Conservation (phyloP, 2,888 invertebrate species). For the Drosophila subquinaria region DNA sequence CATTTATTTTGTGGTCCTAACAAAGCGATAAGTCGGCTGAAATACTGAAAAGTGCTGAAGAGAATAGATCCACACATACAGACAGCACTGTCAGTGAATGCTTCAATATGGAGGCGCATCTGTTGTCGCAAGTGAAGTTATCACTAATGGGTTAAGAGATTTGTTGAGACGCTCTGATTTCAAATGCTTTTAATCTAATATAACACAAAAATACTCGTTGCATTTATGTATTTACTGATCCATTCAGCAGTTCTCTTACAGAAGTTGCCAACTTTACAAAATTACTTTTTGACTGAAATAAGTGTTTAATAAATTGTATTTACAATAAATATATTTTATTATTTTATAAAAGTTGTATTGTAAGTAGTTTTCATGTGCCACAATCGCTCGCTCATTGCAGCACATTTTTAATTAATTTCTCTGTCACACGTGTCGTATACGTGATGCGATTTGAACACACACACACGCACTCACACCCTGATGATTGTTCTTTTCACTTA, state of each 20-base stretch:
- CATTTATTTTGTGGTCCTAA: constrained; percentile 65
- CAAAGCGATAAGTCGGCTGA: constrained; percentile 54
- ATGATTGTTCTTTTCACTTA: constrained; percentile 4
- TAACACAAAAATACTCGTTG: background rate
- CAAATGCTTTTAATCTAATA: background rate
- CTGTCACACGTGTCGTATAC: constrained; percentile 13
- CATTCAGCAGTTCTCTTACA: background rate
- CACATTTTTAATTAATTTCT: constrained; percentile 39
- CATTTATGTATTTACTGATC: background rate
- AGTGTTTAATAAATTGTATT: background rate
- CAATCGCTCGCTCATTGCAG: constrained; percentile 9
- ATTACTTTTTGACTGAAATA: background rate
- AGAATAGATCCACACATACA: constrained; percentile 15
- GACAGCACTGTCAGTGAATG: constrained; percentile 13
- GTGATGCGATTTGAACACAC: constrained; percentile 25
- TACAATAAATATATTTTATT: background rate
- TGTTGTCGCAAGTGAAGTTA: constrained; percentile 27
- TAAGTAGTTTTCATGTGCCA: background rate
- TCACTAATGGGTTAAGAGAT: constrained; percentile 32
- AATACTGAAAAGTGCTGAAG: constrained; percentile 14
- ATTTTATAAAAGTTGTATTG: background rate
- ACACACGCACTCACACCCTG: background rate
- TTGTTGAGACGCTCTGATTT: background rate
- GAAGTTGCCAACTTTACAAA: background rate
- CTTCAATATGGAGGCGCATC: constrained; percentile 20